phyloP scores from a whole-genome alignment of 2,888 invertebrate genomes.

The Volucella inanis region DNA sequence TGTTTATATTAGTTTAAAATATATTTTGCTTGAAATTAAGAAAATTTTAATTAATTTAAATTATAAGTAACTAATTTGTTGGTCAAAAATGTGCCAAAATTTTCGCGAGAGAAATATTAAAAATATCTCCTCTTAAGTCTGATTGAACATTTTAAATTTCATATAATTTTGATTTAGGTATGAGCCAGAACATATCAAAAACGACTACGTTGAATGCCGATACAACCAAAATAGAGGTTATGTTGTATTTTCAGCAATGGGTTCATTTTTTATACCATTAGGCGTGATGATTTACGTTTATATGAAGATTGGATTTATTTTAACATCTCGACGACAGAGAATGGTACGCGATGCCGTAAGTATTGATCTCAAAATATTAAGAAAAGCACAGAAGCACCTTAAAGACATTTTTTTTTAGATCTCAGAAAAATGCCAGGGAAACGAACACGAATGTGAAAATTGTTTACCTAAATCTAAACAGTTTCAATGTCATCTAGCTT shows the following conservation, averaged over 20 bases:
- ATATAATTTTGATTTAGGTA: conserved; percentile 84
- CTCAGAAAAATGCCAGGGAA: conserved; percentile 81
- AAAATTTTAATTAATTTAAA: too few species aligned
- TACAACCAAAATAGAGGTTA: conserved; percentile 96
- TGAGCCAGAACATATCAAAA: conserved; percentile 86
- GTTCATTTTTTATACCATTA: conserved; percentile 97
- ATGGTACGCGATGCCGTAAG: conserved; percentile 85
- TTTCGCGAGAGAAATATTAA: too few species aligned
- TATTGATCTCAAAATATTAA: neutral
- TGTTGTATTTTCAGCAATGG: conserved; percentile 97
- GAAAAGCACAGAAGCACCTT: neutral
- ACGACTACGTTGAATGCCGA: conserved; percentile 88
- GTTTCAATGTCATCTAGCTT: conserved; percentile 78
- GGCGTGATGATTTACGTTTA: conserved; percentile 98
- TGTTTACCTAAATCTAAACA: conserved; percentile 81
- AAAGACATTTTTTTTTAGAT: conserved; percentile 76
- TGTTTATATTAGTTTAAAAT: too few species aligned
- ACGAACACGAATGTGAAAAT: conserved; percentile 80
- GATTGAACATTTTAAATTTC: neutral
- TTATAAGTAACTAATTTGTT: too few species aligned
- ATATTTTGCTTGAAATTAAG: too few species aligned
- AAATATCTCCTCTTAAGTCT: neutral
- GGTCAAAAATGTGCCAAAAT: too few species aligned
- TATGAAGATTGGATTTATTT: conserved; percentile 93
- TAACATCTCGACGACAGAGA: conserved; percentile 90